These are phyloP conservation scores for Hypsibius dujardini DNA, from an alignment of 1,140 invertebrate genomes.

Conservation along the genomic window DNA sequence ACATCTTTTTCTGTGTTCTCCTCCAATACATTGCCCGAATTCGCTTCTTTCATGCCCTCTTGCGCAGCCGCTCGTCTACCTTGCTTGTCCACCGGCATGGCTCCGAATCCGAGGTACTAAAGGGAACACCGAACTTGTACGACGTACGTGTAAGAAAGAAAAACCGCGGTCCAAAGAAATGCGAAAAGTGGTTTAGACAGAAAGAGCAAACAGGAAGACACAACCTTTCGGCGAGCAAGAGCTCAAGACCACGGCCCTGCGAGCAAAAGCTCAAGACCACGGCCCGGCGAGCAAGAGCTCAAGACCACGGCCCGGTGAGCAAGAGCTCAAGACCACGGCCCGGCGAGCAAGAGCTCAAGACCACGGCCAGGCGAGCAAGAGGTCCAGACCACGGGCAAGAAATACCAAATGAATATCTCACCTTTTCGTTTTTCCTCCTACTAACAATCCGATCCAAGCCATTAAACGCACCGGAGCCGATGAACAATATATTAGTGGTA, in stretches of 20 bases:
- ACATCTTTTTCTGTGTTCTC: constrained; percentile 63
- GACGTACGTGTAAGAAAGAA: constrained; percentile 9
- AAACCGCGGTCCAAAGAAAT: too few species aligned
- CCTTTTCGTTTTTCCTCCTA: constrained; percentile 79
- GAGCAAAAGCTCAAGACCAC: too few species aligned
- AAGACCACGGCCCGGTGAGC: too few species aligned
- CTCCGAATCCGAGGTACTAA: constrained; percentile 78
- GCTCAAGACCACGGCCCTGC: too few species aligned
- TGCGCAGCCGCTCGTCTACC: constrained; percentile 60
- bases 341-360: too few species aligned
- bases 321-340: too few species aligned
- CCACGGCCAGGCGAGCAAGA: too few species aligned
- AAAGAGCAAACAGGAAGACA: too few species aligned
- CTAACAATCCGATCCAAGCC: constrained; percentile 83
- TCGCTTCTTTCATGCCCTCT: constrained; percentile 13
- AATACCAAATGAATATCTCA: constrained; percentile 28
- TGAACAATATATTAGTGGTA: constrained; percentile 96
- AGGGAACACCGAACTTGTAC: constrained; percentile 21
- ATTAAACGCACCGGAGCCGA: constrained; percentile 93
- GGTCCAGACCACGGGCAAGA: too few species aligned
- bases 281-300: too few species aligned
- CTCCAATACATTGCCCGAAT: constrained; percentile 36
- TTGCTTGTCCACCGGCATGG: constrained; percentile 40
- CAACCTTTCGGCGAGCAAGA: too few species aligned
- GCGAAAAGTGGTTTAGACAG: too few species aligned